Conservation (phyloP, 2,888 invertebrate genomes). For the Iselma pallidipennis region DNA sequence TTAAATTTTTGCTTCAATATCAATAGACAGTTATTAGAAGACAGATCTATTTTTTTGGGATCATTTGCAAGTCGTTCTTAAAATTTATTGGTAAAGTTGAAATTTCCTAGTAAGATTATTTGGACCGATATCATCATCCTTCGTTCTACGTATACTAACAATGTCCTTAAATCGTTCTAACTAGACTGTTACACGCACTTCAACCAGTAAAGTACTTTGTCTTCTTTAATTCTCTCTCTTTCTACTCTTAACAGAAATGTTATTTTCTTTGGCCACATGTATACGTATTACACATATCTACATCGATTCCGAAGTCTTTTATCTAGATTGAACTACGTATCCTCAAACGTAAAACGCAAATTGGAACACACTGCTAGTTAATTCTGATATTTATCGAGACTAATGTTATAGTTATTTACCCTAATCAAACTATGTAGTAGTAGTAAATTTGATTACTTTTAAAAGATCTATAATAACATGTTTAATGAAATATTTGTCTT, state of each 20-base stretch:
- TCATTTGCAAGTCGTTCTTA: too few relatives aligned
- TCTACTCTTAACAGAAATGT: background rate
- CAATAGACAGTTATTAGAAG: too few relatives aligned
- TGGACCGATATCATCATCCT: background rate
- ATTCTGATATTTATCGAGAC: too few relatives aligned
- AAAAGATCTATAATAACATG: too few relatives aligned
- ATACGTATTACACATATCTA: background rate
- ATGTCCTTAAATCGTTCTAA: conserved; percentile 1
- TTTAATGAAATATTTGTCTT: too few relatives aligned
- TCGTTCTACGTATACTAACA: background rate
- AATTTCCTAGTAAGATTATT: background rate
- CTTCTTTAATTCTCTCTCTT: background rate
- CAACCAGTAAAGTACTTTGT: background rate
- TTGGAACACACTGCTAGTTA: background rate
- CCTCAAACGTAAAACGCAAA: background rate
- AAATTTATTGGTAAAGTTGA: background rate
- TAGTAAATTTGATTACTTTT: too few relatives aligned
- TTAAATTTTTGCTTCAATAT: too few relatives aligned
- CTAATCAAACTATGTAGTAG: too few relatives aligned
- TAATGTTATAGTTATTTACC: too few relatives aligned
- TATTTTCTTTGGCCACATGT: background rate
- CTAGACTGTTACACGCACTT: conserved; percentile 1
- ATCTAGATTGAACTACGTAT: background rate
- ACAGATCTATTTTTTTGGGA: too few relatives aligned
- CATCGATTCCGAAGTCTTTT: background rate